phyloP scores from a whole-genome alignment of 2,113 vertebrate genomes.

The Electrona antarctica region DNA sequence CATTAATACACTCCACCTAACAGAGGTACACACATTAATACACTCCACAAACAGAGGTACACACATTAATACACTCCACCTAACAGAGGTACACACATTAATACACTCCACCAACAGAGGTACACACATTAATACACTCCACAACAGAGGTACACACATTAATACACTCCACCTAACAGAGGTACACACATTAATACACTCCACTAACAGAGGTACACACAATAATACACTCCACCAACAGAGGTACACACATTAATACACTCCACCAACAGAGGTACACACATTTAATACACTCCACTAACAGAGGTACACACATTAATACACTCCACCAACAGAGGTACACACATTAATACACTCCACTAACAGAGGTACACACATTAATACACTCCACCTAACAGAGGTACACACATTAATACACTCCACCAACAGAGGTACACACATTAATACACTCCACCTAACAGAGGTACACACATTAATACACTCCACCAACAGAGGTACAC shows the following conservation, averaged over 20 bases:
- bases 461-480: conserved; percentile 62
- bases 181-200: conserved; percentile 61
- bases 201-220: conserved; percentile 86
- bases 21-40: conserved; percentile 67
- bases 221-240: conserved; percentile 85
- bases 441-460: conserved; percentile 77
- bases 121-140: too few relatives aligned
- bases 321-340: conserved; percentile 90
- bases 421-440: conserved; percentile 84
- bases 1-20: conserved; percentile 74
- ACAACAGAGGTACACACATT: conserved; percentile 80
- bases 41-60: conserved; percentile 86
- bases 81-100: conserved; percentile 80
- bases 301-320: conserved; percentile 74
- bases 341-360: conserved; percentile 76
- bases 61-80: too few relatives aligned
- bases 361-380: conserved; percentile 79
- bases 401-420: conserved; percentile 61
- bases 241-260: conserved; percentile 62
- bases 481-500: conserved; percentile 90
- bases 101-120: conserved; percentile 90
- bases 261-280: conserved; percentile 90
- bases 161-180: conserved; percentile 84
- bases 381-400: conserved; percentile 87
- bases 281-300: conserved; percentile 81